A percentile compares a stretch with the other conserved stretches of the same genome.
Conservation (phyloP, 2,113 vertebrate genomes). For the Psammodynastes pulverulentus region DNA sequence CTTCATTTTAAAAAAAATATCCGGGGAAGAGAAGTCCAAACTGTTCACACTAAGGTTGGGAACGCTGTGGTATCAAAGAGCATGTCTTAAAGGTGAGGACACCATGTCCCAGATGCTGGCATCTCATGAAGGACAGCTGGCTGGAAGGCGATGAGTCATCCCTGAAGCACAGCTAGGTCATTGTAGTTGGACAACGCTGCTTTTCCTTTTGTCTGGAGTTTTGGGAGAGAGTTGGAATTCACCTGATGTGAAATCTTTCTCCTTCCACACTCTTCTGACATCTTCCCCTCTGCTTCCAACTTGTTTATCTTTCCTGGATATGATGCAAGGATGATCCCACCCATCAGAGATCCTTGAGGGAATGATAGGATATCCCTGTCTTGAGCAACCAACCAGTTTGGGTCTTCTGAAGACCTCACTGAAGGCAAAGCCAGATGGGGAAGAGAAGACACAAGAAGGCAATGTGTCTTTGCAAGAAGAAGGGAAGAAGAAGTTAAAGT, state of each 20-base stretch:
- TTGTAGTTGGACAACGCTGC: not conserved
- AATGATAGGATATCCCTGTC: not conserved
- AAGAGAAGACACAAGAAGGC: not conserved
- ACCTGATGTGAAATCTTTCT: not conserved
- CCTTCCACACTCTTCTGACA: not conserved
- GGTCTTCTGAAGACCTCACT: no score
- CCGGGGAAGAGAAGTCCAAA: not conserved
- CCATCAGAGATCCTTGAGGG: not conserved
- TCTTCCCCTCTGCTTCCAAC: not conserved
- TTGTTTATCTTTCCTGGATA: no score
- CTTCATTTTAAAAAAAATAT: not conserved
- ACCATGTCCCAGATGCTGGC: slow-evolving; percentile 6
- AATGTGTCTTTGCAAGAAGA: not conserved
- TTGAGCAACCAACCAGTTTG: not conserved
- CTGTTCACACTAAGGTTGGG: not conserved
- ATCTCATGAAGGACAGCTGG: not conserved
- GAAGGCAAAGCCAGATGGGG: not conserved
- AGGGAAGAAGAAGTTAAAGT: not conserved
- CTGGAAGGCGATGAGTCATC: not conserved
- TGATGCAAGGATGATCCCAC: not conserved
- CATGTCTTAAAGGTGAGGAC: not conserved
- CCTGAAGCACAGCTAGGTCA: not conserved
- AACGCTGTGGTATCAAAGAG: slow-evolving; percentile 1
- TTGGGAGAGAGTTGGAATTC: not conserved
- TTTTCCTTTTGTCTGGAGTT: not conserved